A percentile compares a stretch with the other conserved stretches of the same genome.
Conservation (phyloP, 2,113 vertebrate species). For the Stigmatopora argus region DNA sequence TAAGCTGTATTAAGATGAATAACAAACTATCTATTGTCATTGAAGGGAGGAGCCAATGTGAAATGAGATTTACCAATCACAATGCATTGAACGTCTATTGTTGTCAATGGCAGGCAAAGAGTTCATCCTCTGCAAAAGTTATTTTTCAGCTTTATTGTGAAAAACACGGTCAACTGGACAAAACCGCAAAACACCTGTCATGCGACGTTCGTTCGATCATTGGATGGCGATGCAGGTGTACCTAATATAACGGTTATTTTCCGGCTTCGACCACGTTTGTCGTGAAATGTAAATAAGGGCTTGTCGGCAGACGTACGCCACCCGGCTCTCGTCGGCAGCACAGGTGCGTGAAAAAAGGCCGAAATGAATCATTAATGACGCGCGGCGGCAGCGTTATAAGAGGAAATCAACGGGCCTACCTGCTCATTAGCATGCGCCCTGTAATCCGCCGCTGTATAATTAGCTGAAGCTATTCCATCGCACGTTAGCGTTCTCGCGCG, state of each 20-base stretch:
- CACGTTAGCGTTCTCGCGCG: slow-evolving; percentile 75
- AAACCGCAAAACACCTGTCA: background rate
- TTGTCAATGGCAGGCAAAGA: no score
- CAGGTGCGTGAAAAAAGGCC: slow-evolving; percentile 76
- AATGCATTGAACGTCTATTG: no score
- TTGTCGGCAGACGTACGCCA: slow-evolving; percentile 56
- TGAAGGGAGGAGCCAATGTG: no score
- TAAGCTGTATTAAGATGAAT: no score
- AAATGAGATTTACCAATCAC: no score
- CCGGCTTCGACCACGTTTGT: background rate
- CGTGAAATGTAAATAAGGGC: slow-evolving; percentile 61
- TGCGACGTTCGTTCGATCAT: background rate
- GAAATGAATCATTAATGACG: slow-evolving; percentile 80
- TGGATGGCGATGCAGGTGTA: background rate
- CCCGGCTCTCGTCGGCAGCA: slow-evolving; percentile 68
- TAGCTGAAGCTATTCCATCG: slow-evolving; percentile 73
- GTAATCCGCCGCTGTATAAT: slow-evolving; percentile 76
- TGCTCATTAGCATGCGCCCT: slow-evolving; percentile 78
- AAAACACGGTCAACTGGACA: no score
- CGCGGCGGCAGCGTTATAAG: slow-evolving; percentile 79
- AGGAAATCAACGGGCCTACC: slow-evolving; percentile 78
- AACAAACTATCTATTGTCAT: no score
- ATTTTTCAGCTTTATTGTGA: no score
- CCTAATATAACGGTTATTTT: background rate
- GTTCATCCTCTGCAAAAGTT: no score